Evolutionary conservation across 2,888 invertebrate genomes (phyloP).

Genomic region (Mythimna loreyi): DNA sequence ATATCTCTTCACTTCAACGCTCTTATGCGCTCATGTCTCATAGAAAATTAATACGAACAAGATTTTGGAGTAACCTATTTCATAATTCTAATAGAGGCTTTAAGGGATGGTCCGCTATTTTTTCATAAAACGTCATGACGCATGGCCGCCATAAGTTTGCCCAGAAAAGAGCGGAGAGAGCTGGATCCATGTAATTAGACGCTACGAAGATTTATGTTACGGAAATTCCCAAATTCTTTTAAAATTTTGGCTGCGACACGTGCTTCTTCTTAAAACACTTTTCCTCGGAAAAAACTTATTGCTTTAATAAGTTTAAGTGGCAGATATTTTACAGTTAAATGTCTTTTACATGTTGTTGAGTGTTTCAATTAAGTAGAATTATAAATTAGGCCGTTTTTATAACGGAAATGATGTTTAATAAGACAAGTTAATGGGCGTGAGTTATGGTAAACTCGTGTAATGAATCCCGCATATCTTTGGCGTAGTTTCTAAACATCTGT

Average conservation of each 20-base stretch:
- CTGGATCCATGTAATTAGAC: slow-evolving; percentile 88
- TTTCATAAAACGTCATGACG: slow-evolving; percentile 87
- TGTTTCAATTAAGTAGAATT: slow-evolving; percentile 39
- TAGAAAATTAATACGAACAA: slow-evolving; percentile 61
- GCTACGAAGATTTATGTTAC: slow-evolving; percentile 85
- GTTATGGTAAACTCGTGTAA: slow-evolving; percentile 21
- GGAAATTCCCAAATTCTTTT: slow-evolving; percentile 85
- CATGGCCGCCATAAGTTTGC: slow-evolving; percentile 87
- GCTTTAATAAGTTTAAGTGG: slow-evolving; percentile 65
- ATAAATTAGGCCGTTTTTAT: slow-evolving; percentile 14
- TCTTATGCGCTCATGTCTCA: slow-evolving; percentile 36
- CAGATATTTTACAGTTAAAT: slow-evolving; percentile 62
- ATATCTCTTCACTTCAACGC: slow-evolving; percentile 35
- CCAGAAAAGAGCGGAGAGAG: slow-evolving; percentile 81
- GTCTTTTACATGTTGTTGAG: slow-evolving; percentile 52
- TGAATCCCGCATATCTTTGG: slow-evolving; percentile 34
- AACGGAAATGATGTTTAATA: neutral
- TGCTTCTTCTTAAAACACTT: slow-evolving; percentile 73
- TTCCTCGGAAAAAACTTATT: slow-evolving; percentile 68
- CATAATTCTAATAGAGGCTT: slow-evolving; percentile 75
- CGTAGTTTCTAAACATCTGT: slow-evolving; percentile 35
- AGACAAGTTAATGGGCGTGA: neutral
- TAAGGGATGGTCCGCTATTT: slow-evolving; percentile 76
- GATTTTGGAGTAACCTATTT: slow-evolving; percentile 70
- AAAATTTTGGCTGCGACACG: slow-evolving; percentile 83